Percentiles rank a stretch among this genome's conserved stretches.
These are phyloP conservation scores for Cantharis flavilabris DNA, from an alignment of 2,888 invertebrate genomes.

Conservation along the genomic window DNA sequence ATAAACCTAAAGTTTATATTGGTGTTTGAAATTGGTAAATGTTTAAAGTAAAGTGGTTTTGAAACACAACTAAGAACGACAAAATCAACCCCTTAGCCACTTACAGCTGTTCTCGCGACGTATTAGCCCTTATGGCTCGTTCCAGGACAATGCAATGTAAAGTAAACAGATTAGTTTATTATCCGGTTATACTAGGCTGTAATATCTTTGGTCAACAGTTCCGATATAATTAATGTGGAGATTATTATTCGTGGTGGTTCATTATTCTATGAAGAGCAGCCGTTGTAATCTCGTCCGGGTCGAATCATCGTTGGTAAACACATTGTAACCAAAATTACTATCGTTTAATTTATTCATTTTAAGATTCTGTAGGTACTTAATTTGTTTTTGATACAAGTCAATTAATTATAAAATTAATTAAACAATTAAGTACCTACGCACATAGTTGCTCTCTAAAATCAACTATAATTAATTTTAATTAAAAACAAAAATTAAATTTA, in stretches of 20 bases:
- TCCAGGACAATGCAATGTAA: conserved; percentile 44
- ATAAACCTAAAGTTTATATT: conserved; percentile 17
- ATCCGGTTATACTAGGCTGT: conserved; percentile 48
- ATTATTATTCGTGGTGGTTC: conserved; percentile 47
- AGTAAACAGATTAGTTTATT: conserved; percentile 52
- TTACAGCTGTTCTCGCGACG: conserved; percentile 28
- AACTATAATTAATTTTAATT: not conserved
- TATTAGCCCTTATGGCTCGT: conserved; percentile 24
- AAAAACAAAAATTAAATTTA: not conserved
- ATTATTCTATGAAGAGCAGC: conserved; percentile 28
- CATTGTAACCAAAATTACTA: conserved; percentile 30
- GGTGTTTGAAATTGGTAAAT: conserved; percentile 31
- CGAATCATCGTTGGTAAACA: conserved; percentile 31
- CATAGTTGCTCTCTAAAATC: not conserved
- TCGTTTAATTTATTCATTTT: conserved; percentile 31
- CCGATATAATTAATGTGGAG: conserved; percentile 50
- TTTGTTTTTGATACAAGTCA: conserved; percentile 10
- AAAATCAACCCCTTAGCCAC: conserved; percentile 33
- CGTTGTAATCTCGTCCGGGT: conserved; percentile 30
- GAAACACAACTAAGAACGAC: conserved; percentile 34
- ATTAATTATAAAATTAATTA: not conserved
- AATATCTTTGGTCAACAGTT: conserved; percentile 52
- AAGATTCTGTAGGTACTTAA: conserved; percentile 8
- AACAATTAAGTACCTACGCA: not conserved
- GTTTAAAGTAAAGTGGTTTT: conserved; percentile 27